phyloP scores from a whole-genome alignment of 1,140 invertebrate genomes.

The Agrilus planipennis region DNA sequence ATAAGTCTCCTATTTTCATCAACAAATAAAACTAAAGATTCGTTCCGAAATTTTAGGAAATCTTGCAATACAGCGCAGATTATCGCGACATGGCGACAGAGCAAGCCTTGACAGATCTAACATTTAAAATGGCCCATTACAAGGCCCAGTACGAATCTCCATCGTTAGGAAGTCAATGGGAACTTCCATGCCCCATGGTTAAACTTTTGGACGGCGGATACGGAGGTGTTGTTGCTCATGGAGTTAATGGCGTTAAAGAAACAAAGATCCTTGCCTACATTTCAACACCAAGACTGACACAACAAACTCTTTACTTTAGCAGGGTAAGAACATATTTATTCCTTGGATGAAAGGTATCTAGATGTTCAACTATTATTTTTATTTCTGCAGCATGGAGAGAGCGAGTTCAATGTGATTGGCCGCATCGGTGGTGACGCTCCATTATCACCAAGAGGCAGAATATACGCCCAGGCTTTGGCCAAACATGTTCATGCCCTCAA shows the following conservation, averaged over 20 bases:
- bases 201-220: slow-evolving; percentile 59
- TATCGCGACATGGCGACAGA: slow-evolving; percentile 68
- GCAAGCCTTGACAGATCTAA: slow-evolving; percentile 68
- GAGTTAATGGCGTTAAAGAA: slow-evolving; percentile 56
- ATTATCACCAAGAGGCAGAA: slow-evolving; percentile 64
- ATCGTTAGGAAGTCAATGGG: slow-evolving; percentile 35
- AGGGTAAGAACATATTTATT: slow-evolving; percentile 18
- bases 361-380: slow-evolving; percentile 5
- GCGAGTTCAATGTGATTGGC: slow-evolving; percentile 81
- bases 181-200: slow-evolving; percentile 42
- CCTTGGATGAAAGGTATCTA: not conserved
- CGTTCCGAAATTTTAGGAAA: slow-evolving; percentile 48
- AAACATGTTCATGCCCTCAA: slow-evolving; percentile 59
- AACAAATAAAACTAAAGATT: not conserved
- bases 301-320: slow-evolving; percentile 29
- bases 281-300: slow-evolving; percentile 52
- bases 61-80: slow-evolving; percentile 81
- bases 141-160: slow-evolving; percentile 68
- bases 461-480: slow-evolving; percentile 67
- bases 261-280: slow-evolving; percentile 65
- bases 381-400: slow-evolving; percentile 73
- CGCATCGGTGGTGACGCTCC: slow-evolving; percentile 82
- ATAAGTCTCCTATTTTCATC: not conserved
- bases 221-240: slow-evolving; percentile 46
- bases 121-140: slow-evolving; percentile 77